Evolutionary conservation across 2,797 vertebrate genomes (phyloP), one percentile per base, ranked within the genome.

Genomic region (Brachyalestes nurse): DNA sequence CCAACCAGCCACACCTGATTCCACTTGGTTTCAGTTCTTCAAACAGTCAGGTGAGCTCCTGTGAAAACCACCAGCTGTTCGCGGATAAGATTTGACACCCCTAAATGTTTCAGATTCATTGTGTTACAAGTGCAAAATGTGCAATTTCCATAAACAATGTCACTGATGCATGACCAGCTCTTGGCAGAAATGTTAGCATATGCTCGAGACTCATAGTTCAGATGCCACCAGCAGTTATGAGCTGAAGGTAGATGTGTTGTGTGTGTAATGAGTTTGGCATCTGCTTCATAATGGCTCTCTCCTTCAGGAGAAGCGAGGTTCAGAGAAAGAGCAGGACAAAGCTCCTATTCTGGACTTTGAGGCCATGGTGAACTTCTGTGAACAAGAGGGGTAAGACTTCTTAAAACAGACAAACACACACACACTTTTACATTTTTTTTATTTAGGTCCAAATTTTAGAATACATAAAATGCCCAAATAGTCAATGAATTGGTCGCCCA

Each of bases 321-420:
- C 88, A 57, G 87, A 90, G 42, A 98, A 96, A 86, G 95, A 96
- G 2, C 89, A 88, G 0, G 97, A 98, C 89, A 97, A 96, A 92
- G 84, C 95, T 3, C 83, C 92, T 75, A 83, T 99, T 49, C 87
- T 78, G 61, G 97, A 97, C 86, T 98, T 99, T 71, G 95, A 97
- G 71, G 94, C 96, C 82, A 95, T 99, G 94, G 97, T 97, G 86
- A 91, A 88, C 57, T 99, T 94, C 92, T 99, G 97, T 10, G 96
- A 95, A 87, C 93, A 96, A 84, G 83, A 95, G 80, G 91, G 95
- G 98, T 99, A 84, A 96, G 96, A 93, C 2, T 53, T 40, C 72
- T 60, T 40, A 19, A 13, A 14, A 67, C 64, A 79, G 55, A 77
- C 13, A 73, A 53, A 13, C 60, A 4, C 58, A 14, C 10, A 19